Percentiles rank a stretch among this genome's conserved stretches.
phyloP scores from a whole-genome alignment of 2,888 invertebrate genomes.

The Tiliacea aurago region DNA sequence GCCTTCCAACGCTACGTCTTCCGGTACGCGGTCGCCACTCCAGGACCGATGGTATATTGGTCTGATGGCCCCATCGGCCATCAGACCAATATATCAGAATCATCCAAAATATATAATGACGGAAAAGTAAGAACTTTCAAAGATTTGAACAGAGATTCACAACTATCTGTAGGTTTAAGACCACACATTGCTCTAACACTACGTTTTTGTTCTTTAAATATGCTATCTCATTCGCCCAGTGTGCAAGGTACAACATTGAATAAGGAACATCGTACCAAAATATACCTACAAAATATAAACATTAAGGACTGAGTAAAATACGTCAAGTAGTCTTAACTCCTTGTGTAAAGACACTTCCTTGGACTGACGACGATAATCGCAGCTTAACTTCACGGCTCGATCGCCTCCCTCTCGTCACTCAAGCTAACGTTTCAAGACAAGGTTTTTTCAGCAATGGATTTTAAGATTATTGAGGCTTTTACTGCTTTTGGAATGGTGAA shows the following conservation, averaged over 20 bases:
- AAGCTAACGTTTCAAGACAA: conserved; percentile 12
- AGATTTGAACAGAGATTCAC: too few species aligned
- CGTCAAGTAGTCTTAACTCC: conserved; percentile 7
- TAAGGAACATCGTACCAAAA: not conserved
- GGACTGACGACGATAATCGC: conserved; percentile 9
- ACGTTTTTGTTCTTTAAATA: too few species aligned
- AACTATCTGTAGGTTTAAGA: too few species aligned
- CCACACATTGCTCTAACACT: too few species aligned
- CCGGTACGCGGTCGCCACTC: too few species aligned
- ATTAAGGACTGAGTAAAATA: not conserved
- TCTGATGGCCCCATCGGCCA: too few species aligned
- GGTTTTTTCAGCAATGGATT: not conserved
- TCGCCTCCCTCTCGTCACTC: conserved; percentile 15
- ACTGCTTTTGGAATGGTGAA: too few species aligned
- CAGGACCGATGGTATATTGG: too few species aligned
- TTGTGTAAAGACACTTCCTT: conserved; percentile 8
- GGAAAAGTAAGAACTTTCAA: too few species aligned
- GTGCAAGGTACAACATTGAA: not conserved
- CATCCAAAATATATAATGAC: too few species aligned
- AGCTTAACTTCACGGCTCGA: conserved; percentile 12
- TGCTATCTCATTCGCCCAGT: not conserved
- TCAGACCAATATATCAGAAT: too few species aligned
- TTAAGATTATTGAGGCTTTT: not conserved
- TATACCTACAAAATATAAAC: not conserved
- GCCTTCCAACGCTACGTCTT: too few species aligned